Conservation (phyloP, 2,888 invertebrate genomes). For the Plebejus melissa region DNA sequence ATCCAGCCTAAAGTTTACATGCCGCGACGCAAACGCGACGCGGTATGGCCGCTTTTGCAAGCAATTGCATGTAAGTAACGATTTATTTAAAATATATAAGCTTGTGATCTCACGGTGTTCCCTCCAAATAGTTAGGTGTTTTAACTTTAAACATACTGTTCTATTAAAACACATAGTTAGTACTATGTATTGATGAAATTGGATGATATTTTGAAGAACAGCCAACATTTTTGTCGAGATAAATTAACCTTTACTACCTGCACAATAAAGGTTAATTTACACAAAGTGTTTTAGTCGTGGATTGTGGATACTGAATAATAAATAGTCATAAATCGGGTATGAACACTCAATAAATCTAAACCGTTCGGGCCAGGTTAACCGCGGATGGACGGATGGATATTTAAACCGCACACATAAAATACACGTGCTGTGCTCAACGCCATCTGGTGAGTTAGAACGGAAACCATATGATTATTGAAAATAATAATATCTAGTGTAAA, state of each 20-base stretch:
- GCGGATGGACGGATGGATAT: constrained; percentile 38
- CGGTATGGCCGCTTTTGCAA: no score
- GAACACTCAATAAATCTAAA: constrained; percentile 73
- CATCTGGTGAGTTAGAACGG: neutral
- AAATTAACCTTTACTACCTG: neutral
- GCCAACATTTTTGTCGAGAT: neutral
- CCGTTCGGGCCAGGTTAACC: constrained; percentile 53
- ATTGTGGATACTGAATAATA: constrained; percentile 73
- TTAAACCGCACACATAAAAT: constrained; percentile 29
- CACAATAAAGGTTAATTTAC: neutral
- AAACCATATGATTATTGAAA: neutral
- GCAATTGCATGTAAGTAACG: no score
- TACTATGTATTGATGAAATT: no score
- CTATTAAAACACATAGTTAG: no score
- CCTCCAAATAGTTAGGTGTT: no score
- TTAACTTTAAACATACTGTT: no score
- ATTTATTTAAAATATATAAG: no score
- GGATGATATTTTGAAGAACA: no score
- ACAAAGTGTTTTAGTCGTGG: constrained; percentile 43
- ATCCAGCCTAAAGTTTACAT: no score
- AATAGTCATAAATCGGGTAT: constrained; percentile 72
- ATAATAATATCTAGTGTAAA: no score
- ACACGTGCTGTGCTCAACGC: neutral
- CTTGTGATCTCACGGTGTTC: no score
- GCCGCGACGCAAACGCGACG: no score